Percentiles rank a stretch among this genome's conserved stretches.
Conservation (phyloP, 2,888 invertebrate species). For the Rhagium mordax region DNA sequence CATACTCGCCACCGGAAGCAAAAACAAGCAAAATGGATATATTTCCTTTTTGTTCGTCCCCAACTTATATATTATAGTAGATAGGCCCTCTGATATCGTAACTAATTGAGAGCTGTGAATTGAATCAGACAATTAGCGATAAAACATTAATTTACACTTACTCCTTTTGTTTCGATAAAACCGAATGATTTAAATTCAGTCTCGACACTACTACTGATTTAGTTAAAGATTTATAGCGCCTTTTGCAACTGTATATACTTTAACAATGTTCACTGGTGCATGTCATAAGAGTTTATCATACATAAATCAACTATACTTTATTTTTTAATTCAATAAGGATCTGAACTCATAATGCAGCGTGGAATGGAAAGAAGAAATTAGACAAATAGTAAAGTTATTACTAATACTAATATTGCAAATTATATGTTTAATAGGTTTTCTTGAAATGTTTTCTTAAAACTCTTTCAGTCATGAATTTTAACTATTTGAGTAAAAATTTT, state of each 20-base stretch:
- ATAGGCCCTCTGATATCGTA: slow-evolving; percentile 64
- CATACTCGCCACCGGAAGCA: slow-evolving; percentile 65
- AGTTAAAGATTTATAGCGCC: not conserved
- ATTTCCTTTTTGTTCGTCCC: slow-evolving; percentile 68
- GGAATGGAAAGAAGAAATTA: too few relatives aligned
- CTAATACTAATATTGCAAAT: too few relatives aligned
- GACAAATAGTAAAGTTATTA: too few relatives aligned
- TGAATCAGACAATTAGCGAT: slow-evolving; percentile 64
- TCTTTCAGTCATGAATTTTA: too few relatives aligned
- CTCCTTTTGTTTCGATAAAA: slow-evolving; percentile 33
- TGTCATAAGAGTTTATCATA: too few relatives aligned
- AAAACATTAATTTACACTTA: slow-evolving; percentile 37
- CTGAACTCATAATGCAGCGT: too few relatives aligned
- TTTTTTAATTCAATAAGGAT: too few relatives aligned
- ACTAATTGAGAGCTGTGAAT: slow-evolving; percentile 66
- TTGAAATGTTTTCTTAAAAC: too few relatives aligned
- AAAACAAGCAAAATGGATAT: slow-evolving; percentile 70
- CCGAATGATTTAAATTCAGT: slow-evolving; percentile 8
- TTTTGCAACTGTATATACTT: not conserved
- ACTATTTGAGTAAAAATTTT: too few relatives aligned
- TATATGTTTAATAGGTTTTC: too few relatives aligned
- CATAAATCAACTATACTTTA: too few relatives aligned
- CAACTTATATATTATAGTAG: slow-evolving; percentile 66
- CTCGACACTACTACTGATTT: not conserved
- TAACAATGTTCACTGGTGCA: not conserved